Conservation (phyloP, 2,113 vertebrate genomes). For the Cinclus cinclus region DNA sequence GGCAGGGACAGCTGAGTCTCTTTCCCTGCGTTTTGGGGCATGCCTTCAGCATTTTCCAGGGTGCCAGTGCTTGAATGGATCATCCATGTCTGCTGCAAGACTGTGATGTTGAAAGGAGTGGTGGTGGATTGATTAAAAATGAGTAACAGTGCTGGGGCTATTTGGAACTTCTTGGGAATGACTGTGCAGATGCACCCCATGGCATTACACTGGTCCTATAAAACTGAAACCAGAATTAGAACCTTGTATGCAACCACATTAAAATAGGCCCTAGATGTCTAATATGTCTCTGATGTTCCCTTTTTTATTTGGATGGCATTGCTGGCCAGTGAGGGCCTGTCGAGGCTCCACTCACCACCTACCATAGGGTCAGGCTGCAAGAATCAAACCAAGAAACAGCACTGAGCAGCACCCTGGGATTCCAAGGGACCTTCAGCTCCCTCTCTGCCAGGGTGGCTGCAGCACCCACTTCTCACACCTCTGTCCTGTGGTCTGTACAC, state of each 20-base stretch:
- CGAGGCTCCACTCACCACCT: background rate
- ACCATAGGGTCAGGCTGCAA: background rate
- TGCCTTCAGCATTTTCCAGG: background rate
- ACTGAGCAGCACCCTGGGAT: background rate
- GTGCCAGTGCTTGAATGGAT: background rate
- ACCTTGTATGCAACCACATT: background rate
- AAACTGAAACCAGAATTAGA: background rate
- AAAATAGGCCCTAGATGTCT: background rate
- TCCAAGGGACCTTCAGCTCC: background rate
- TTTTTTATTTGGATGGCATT: background rate
- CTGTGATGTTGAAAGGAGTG: background rate
- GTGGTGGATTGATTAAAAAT: background rate
- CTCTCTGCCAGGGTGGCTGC: background rate
- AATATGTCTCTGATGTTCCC: background rate
- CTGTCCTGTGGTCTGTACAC: rapidly evolving
- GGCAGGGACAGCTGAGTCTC: background rate
- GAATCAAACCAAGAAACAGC: background rate
- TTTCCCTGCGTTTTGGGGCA: background rate
- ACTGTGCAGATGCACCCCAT: background rate
- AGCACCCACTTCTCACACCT: background rate
- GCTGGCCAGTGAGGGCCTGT: background rate
- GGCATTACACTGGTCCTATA: background rate
- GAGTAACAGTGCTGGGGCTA: background rate
- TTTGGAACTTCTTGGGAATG: background rate
- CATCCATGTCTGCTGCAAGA: background rate